phyloP scores from a whole-genome alignment of 1,140 invertebrate species.

The Megalopta genalis region DNA sequence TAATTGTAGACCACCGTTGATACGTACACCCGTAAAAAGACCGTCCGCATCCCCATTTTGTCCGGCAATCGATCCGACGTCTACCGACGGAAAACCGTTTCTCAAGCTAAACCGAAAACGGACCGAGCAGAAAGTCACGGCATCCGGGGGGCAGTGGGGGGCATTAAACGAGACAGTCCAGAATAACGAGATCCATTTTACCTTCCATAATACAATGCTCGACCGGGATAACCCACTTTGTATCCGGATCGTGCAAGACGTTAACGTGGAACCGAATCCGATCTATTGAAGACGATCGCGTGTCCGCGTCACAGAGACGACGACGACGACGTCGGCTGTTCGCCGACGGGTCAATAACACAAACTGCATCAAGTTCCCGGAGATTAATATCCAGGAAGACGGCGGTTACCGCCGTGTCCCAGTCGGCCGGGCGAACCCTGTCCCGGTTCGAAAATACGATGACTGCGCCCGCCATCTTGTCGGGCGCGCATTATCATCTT shows the following conservation, averaged over 20 bases:
- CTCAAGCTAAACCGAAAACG: background rate
- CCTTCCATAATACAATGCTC: background rate
- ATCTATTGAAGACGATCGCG: background rate
- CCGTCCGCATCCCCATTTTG: no score
- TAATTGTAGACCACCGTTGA: no score
- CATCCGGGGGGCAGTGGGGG: background rate
- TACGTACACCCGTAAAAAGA: no score
- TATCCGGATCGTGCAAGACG: background rate
- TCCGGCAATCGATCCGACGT: no score
- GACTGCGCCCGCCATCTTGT: constrained; percentile 3
- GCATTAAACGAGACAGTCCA: background rate
- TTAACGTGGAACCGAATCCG: constrained; percentile 23
- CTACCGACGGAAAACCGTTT: background rate
- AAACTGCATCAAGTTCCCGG: constrained; percentile 20
- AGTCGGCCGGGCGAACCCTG: background rate
- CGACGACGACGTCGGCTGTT: no score
- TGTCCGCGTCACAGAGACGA: background rate
- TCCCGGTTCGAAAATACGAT: background rate
- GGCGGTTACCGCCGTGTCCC: constrained; percentile 24
- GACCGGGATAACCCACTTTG: background rate
- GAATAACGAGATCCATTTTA: background rate
- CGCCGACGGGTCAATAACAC: constrained; percentile 19
- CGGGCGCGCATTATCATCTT: constrained; percentile 28
- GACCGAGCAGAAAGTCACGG: background rate
- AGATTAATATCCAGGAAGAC: constrained; percentile 35